Conservation (phyloP, 2,113 vertebrate species). For the Corythoichthys haematopterus region DNA sequence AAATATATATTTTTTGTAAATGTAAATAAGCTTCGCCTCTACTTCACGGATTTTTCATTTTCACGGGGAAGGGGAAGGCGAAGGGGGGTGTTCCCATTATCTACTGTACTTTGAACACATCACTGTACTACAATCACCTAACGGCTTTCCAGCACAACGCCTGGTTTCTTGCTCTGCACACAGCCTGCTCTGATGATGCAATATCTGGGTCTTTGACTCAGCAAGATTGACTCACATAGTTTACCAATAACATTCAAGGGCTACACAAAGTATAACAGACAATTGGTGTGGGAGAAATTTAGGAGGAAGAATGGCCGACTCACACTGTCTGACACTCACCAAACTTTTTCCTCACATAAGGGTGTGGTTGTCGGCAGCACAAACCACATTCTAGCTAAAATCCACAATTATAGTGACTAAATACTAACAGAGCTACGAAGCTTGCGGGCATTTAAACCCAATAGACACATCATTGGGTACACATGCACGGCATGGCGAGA, state of each 20-base stretch:
- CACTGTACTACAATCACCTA: constrained; percentile 1
- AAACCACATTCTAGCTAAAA: background rate
- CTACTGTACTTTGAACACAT: too few species aligned
- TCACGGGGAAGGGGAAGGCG: too few species aligned
- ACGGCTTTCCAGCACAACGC: constrained; percentile 19
- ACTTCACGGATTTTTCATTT: too few species aligned
- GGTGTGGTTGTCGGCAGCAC: constrained; percentile 23
- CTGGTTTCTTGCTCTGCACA: constrained; percentile 31
- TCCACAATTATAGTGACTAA: background rate
- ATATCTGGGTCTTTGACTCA: constrained; percentile 40
- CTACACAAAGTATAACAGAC: constrained; percentile 4
- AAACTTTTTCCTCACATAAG: constrained; percentile 20
- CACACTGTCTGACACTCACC: constrained; percentile 27
- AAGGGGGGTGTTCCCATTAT: too few species aligned
- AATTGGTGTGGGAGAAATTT: background rate
- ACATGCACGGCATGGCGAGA: background rate
- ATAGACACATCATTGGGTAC: background rate
- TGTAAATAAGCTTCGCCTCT: too few species aligned
- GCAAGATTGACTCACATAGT: constrained; percentile 29
- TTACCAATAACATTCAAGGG: constrained; percentile 20
- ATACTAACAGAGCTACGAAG: background rate
- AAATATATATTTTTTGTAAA: too few species aligned
- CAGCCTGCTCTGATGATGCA: constrained; percentile 54
- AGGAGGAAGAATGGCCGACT: constrained; percentile 20
- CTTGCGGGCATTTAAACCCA: background rate